Conservation (phyloP, 1,140 invertebrate genomes). For the Dinoponera quadriceps region DNA sequence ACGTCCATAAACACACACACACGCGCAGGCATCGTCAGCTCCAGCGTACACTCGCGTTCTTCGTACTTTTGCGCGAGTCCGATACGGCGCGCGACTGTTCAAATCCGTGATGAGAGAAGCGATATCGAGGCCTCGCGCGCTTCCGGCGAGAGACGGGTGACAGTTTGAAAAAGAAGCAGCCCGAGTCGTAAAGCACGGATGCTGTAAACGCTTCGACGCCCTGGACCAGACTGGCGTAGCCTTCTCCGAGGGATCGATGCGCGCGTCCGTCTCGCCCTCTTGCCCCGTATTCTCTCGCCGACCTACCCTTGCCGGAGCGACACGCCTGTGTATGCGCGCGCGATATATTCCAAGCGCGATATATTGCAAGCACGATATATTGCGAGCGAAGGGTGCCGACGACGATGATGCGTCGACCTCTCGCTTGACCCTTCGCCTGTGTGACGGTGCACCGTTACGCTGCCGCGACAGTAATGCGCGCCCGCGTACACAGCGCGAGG, state of each 20-base stretch:
- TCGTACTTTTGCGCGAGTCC: neutral
- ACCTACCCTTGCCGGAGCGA: constrained; percentile 62
- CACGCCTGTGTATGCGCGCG: constrained; percentile 1
- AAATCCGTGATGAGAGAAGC: constrained; percentile 1
- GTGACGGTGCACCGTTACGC: neutral
- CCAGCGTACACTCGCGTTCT: neutral
- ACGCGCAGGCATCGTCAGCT: constrained; percentile 3
- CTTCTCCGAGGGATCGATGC: constrained; percentile 79
- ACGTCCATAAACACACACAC: constrained; percentile 3
- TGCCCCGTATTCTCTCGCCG: constrained; percentile 70
- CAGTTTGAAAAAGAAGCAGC: neutral
- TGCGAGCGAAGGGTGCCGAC: constrained; percentile 14
- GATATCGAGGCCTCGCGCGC: constrained; percentile 1
- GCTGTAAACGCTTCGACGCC: constrained; percentile 75
- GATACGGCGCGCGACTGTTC: neutral
- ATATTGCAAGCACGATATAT: no score
- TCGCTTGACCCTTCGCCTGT: neutral
- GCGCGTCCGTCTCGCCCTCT: constrained; percentile 67
- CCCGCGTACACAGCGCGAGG: constrained; percentile 7
- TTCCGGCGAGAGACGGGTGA: neutral
- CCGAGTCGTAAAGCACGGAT: constrained; percentile 23
- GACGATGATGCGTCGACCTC: constrained; percentile 33
- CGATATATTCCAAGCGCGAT: neutral
- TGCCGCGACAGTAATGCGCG: neutral
- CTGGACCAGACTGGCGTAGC: constrained; percentile 80